phyloP scores from a whole-genome alignment of 2,113 vertebrate species.

The Psophia crepitans region DNA sequence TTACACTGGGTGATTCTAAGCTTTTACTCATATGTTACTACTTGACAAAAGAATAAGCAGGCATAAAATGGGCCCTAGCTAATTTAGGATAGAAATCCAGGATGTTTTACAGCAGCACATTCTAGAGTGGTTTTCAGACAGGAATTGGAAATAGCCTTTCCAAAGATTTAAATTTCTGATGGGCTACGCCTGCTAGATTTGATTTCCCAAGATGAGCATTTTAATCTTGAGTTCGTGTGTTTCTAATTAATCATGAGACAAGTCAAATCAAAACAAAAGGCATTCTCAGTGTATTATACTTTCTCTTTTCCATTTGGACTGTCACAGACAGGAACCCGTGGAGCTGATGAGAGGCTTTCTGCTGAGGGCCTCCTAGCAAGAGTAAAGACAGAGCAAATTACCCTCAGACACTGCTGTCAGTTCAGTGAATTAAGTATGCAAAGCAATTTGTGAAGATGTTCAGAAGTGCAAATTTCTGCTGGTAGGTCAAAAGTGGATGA shows the following conservation, averaged over 20 bases:
- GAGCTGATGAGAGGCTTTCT: constrained; percentile 26
- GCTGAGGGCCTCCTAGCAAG: constrained; percentile 27
- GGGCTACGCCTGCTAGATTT: neutral
- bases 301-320: constrained; percentile 8
- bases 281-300: neutral
- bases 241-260: constrained; percentile 3
- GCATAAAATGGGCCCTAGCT: neutral
- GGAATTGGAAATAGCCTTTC: neutral
- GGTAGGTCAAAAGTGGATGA: constrained; percentile 25
- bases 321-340: neutral
- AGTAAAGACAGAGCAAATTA: constrained; percentile 45
- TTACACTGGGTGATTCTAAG: neutral
- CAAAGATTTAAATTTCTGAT: neutral
- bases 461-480: constrained; percentile 32
- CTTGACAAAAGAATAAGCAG: neutral
- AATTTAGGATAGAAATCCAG: neutral
- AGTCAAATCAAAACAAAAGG: constrained; percentile 37
- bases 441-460: constrained; percentile 38
- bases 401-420: constrained; percentile 13
- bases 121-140: neutral
- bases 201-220: neutral
- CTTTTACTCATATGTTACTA: neutral
- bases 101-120: neutral
- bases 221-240: neutral
- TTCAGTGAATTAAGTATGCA: constrained; percentile 44